Evolutionary conservation across 2,888 invertebrate species (phyloP).

Genomic region (Drosophila cyrtoloma): DNA sequence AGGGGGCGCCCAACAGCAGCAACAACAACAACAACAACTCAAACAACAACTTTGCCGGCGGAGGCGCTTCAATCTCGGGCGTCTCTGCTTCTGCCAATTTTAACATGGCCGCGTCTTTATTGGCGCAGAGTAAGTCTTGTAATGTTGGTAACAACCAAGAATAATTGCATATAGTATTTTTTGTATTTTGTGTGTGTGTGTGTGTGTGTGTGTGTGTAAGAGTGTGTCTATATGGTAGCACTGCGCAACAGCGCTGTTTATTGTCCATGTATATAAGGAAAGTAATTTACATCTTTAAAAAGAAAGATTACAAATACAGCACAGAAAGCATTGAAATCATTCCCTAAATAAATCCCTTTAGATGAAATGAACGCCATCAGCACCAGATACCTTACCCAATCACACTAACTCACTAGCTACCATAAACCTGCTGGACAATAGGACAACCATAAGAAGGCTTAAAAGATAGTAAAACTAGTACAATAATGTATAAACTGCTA

Average conservation of each 20-base stretch:
- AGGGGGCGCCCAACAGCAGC: slow-evolving; percentile 52
- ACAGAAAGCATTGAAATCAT: not conserved
- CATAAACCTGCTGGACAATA: not conserved
- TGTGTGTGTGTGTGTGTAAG: not conserved
- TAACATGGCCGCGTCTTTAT: slow-evolving; percentile 90
- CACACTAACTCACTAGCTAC: not conserved
- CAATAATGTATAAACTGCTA: not conserved
- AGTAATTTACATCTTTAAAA: not conserved
- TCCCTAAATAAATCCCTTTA: not conserved
- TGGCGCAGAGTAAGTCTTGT: slow-evolving; percentile 93
- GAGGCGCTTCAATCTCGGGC: slow-evolving; percentile 75
- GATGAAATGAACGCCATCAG: not conserved
- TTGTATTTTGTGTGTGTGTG: not conserved
- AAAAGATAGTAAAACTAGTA: not conserved
- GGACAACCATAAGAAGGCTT: not conserved
- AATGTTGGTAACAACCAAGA: slow-evolving; percentile 84
- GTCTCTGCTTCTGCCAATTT: slow-evolving; percentile 82
- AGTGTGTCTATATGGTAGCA: not conserved
- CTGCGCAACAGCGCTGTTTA: not conserved
- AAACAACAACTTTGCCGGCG: slow-evolving; percentile 77
- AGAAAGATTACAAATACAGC: not conserved
- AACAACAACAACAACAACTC: slow-evolving; percentile 10
- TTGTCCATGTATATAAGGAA: not conserved
- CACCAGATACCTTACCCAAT: not conserved
- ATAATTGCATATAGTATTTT: slow-evolving; percentile 9